These are phyloP conservation scores for Ondatra zibethicus DNA, from an alignment of 2,113 vertebrate species.

Conservation along the genomic window DNA sequence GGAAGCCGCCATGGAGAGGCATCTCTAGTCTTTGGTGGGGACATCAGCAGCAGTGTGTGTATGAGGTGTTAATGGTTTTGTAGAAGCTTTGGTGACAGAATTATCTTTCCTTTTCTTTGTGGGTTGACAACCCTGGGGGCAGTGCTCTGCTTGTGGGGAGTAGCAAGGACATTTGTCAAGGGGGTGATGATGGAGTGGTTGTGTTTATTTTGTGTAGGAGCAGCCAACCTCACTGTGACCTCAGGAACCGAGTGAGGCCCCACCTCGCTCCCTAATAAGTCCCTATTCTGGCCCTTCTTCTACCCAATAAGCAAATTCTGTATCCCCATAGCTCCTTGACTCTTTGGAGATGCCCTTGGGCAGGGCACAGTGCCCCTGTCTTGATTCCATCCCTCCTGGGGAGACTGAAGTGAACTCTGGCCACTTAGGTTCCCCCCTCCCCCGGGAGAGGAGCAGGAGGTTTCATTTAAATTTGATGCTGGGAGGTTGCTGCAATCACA, in stretches of 20 bases:
- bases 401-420: neutral
- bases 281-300: rapidly evolving
- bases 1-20: neutral
- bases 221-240: neutral
- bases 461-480: neutral
- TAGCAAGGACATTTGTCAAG: rapidly evolving
- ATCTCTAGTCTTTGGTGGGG: too few species aligned
- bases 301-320: constrained; percentile 39
- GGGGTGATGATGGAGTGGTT: rapidly evolving
- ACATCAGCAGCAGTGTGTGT: neutral
- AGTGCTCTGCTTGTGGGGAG: neutral
- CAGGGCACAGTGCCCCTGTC: rapidly evolving
- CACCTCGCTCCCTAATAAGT: neutral
- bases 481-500: too few species aligned
- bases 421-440: neutral
- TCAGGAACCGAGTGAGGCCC: rapidly evolving
- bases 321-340: neutral
- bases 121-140: neutral
- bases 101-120: rapidly evolving
- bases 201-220: neutral
- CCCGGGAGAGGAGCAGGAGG: neutral
- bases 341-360: neutral
- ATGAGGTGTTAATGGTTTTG: neutral
- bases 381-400: neutral
- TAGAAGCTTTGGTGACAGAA: neutral